phyloP scores from a whole-genome alignment of 2,888 invertebrate species.

The Caenorhabditis macrosperma region DNA sequence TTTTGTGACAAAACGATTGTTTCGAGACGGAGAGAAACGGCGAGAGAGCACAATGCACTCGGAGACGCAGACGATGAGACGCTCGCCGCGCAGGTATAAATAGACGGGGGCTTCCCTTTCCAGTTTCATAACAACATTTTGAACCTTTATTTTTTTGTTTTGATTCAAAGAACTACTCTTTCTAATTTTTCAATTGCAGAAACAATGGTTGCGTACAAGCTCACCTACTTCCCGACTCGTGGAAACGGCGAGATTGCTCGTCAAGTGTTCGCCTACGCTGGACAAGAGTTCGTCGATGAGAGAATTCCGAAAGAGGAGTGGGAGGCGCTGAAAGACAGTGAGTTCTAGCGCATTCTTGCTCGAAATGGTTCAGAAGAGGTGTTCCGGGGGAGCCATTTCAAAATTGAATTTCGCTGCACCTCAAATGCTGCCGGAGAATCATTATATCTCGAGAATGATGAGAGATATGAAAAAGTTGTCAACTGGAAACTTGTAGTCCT shows the following conservation, averaged over 20 bases:
- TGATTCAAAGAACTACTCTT: neutral
- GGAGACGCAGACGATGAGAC: neutral
- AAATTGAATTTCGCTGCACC: too few species aligned
- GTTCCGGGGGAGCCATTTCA: too few species aligned
- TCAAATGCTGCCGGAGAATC: too few species aligned
- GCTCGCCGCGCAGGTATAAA: neutral
- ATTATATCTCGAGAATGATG: too few species aligned
- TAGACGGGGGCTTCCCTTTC: neutral
- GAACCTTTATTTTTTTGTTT: neutral
- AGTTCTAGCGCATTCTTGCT: neutral
- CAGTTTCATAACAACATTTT: neutral
- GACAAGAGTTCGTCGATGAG: constrained; percentile 64
- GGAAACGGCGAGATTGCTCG: constrained; percentile 62
- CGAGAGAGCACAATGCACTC: too few species aligned
- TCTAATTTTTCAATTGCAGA: neutral
- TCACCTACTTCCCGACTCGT: constrained; percentile 61
- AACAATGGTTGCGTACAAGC: constrained; percentile 64
- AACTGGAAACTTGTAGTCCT: neutral
- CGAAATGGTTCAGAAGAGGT: too few species aligned
- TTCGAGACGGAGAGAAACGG: too few species aligned
- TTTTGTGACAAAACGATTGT: neutral
- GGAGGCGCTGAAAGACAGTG: constrained; percentile 51
- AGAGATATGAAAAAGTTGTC: neutral
- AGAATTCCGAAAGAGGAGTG: constrained; percentile 59
- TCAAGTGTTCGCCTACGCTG: constrained; percentile 59